Base-by-base conservation (phyloP, 2,888 invertebrate species). In the Nemurella pictetii region DNA sequence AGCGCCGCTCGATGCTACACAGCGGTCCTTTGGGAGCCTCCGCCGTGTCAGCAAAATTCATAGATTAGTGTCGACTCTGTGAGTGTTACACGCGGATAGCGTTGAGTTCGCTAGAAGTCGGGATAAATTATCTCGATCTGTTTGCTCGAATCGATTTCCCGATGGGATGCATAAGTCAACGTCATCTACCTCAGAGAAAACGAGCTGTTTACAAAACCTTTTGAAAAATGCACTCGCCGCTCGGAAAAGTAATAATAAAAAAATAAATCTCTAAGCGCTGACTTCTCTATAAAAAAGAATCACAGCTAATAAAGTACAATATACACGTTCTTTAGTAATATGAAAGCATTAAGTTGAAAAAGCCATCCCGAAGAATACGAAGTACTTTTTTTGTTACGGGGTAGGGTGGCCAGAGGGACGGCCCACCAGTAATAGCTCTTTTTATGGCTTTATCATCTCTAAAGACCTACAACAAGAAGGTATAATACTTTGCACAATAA, bases 31-130 rank as follows among this genome's bases (percentile, higher is more conserved):
- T 25, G 84, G 72, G 75, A 72, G 55, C n/a, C 4, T 36, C 78
- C 28, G 29, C 74, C 30, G 27, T 25, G 83, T 83, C 78, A 78
- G 78, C 78, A 78, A 30, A 78, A 78, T 78, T n/a, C 78, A 30
- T 78, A n/a, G 75, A 75, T 75, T 75, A 75, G 75, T 27, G 75
- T 75, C 55, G 55, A 55, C 55, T 7, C 55, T 55, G 55, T 55
- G 15, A 20, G 55, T 12, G 32, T 9, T 3, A 9, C 32, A 9
- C 32, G 32, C 2, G 55, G 20, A 20, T 12, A 7, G 20, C 55
- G 55, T 3, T 2, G 55, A 12, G 12, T 55, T 55, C 12, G 55
- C 55, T 3, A 20, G 15, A 20, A 3, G 20, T 1, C 12, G 55
- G 55, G 55, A 55, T 55, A 55, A 55, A 55, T 55, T 7, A 55